Percentiles rank a stretch among this genome's conserved stretches.
Conservation (phyloP, 2,888 invertebrate genomes). For the Cryptus viduatorius region DNA sequence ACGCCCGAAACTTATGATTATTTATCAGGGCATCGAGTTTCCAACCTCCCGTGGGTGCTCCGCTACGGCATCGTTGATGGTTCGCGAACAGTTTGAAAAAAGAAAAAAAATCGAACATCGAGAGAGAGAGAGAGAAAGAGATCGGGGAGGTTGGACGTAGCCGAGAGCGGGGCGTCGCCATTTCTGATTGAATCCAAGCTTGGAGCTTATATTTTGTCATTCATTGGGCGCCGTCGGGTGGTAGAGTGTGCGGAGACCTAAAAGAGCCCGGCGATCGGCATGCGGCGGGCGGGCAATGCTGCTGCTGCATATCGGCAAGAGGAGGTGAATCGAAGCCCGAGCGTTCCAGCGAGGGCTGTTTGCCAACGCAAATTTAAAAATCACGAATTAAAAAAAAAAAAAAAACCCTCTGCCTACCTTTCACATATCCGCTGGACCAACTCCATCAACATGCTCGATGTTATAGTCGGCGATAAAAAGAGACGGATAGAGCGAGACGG, state of each 20-base stretch:
- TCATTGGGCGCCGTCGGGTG: conserved; percentile 81
- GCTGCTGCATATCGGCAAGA: conserved; percentile 56
- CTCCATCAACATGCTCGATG: conserved; percentile 56
- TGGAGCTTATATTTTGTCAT: conserved; percentile 83
- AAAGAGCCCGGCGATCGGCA: conserved; percentile 70
- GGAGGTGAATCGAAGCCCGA: conserved; percentile 69
- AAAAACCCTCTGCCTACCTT: conserved; percentile 73
- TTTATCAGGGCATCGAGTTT: conserved; percentile 79
- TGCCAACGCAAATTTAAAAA: conserved; percentile 82
- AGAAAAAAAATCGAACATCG: conserved; percentile 64
- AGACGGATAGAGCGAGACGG: conserved; percentile 10
- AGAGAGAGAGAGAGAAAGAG: conserved; percentile 60
- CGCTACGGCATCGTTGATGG: conserved; percentile 61
- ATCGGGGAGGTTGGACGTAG: conserved; percentile 67
- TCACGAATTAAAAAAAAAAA: conserved; percentile 81
- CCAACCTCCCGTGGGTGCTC: conserved; percentile 52
- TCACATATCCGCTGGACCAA: conserved; percentile 64
- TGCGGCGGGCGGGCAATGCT: conserved; percentile 60
- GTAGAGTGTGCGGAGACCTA: conserved; percentile 67
- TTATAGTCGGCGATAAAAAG: conserved; percentile 37
- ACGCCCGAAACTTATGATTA: conserved; percentile 79
- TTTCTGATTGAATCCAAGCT: conserved; percentile 84
- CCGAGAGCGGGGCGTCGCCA: conserved; percentile 80
- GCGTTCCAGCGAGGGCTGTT: conserved; percentile 75
- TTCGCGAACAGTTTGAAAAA: conserved; percentile 66